These are phyloP conservation scores for Melangyna quadrimaculata DNA, from an alignment of 2,888 invertebrate genomes.

Conservation along the genomic window DNA sequence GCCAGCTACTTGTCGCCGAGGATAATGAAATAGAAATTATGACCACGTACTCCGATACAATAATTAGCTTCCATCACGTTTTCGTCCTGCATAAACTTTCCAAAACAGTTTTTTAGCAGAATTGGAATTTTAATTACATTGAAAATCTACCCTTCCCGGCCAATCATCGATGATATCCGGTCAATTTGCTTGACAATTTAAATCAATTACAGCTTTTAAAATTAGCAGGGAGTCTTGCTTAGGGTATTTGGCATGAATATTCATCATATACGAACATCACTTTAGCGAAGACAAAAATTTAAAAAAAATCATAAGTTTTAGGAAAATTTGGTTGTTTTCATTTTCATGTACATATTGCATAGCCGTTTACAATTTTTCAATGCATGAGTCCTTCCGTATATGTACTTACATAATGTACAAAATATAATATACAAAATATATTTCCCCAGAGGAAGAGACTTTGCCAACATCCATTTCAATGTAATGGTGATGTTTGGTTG, in stretches of 20 bases:
- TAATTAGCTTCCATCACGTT: constrained; percentile 14
- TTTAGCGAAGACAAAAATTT: not conserved
- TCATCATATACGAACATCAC: not conserved
- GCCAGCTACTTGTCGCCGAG: not conserved
- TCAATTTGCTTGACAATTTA: constrained; percentile 59
- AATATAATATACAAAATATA: not conserved
- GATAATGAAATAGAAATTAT: constrained; percentile 20
- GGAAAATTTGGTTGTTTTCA: not conserved
- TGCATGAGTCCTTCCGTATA: not conserved
- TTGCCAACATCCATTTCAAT: not conserved
- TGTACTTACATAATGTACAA: not conserved
- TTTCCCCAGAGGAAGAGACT: not conserved
- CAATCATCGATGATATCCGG: constrained; percentile 59
- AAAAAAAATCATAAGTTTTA: not conserved
- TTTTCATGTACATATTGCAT: not conserved
- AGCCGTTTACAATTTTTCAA: not conserved
- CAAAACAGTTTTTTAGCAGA: constrained; percentile 10
- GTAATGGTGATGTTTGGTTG: not conserved
- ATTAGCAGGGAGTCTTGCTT: constrained; percentile 17
- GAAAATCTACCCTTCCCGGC: constrained; percentile 26
- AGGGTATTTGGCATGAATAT: constrained; percentile 4
- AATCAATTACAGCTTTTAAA: constrained; percentile 40
- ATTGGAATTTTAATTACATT: constrained; percentile 50
- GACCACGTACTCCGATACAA: constrained; percentile 21
- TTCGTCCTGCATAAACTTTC: not conserved